Percentiles rank a stretch among this genome's conserved stretches.
Evolutionary conservation across 2,113 vertebrate genomes (phyloP).

Genomic region (Nematolebias whitei): DNA sequence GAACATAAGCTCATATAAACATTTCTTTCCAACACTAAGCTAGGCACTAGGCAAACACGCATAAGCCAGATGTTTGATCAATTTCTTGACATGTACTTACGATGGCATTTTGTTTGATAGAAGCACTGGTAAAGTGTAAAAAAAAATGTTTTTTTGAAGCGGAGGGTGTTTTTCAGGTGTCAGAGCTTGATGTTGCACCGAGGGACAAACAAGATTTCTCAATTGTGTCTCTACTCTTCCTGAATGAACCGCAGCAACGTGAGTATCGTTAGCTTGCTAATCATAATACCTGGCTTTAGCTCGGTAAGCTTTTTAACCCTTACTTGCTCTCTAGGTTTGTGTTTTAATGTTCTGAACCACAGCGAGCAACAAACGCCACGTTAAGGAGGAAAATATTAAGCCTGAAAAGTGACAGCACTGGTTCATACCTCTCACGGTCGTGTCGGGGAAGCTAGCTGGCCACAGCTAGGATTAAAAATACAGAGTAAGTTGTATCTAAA

Average conservation of each 20-base stretch:
- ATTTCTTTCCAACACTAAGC: too few relatives aligned
- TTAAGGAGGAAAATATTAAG: background rate
- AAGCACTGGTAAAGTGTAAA: too few relatives aligned
- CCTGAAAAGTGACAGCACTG: background rate
- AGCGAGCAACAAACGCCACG: background rate
- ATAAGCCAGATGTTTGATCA: too few relatives aligned
- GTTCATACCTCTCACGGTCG: background rate
- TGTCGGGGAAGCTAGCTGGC: background rate
- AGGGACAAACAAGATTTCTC: constrained; percentile 10
- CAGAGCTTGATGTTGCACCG: constrained; percentile 18
- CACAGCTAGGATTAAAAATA: background rate
- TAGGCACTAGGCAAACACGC: too few relatives aligned
- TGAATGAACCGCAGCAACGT: constrained; percentile 24
- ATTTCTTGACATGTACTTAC: too few relatives aligned
- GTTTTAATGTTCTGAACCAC: background rate
- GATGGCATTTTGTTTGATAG: background rate
- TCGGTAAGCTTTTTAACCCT: background rate
- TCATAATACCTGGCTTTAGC: background rate
- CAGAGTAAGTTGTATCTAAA: constrained; percentile 8
- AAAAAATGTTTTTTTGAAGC: too few relatives aligned
- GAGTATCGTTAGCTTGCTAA: constrained; percentile 12
- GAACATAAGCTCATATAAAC: too few relatives aligned
- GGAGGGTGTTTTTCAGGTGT: background rate
- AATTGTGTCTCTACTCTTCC: constrained; percentile 26
- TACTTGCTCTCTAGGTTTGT: background rate